A percentile compares a stretch with the other conserved stretches of the same genome.
Conservation (phyloP, 2,113 vertebrate species). For the Rhynchomys soricoides region DNA sequence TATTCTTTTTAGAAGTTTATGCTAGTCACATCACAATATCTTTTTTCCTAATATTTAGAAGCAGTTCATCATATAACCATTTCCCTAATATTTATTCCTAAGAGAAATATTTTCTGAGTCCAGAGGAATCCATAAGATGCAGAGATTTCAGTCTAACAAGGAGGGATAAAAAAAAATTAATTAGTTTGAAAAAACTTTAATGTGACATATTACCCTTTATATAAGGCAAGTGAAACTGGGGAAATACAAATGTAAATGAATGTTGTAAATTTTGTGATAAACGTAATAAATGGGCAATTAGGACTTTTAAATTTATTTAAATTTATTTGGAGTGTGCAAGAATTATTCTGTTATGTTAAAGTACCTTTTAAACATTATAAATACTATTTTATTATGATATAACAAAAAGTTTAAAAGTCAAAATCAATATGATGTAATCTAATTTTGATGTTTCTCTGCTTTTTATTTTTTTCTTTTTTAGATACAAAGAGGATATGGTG, state of each 20-base stretch:
- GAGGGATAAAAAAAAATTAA: neutral
- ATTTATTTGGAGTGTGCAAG: neutral
- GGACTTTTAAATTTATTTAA: neutral
- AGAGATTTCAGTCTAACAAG: too few species aligned
- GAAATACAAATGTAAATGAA: neutral
- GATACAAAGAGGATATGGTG: neutral
- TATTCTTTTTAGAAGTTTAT: neutral
- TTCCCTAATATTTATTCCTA: neutral
- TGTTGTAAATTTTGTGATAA: neutral
- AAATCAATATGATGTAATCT: neutral
- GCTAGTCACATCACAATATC: neutral
- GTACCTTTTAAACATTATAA: neutral
- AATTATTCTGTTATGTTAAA: neutral
- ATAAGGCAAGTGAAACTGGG: neutral
- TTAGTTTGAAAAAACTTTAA: neutral
- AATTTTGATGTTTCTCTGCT: neutral
- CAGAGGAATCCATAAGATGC: neutral
- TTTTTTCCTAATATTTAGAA: neutral
- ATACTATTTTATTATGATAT: neutral
- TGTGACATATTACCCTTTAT: neutral
- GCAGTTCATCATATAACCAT: too few species aligned
- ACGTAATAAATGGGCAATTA: neutral
- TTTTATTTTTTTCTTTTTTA: neutral
- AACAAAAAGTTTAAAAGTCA: neutral
- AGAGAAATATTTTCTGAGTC: conserved; percentile 64